Base-by-base conservation (phyloP, 2,888 invertebrate species). In the Athetis lepigone region DNA sequence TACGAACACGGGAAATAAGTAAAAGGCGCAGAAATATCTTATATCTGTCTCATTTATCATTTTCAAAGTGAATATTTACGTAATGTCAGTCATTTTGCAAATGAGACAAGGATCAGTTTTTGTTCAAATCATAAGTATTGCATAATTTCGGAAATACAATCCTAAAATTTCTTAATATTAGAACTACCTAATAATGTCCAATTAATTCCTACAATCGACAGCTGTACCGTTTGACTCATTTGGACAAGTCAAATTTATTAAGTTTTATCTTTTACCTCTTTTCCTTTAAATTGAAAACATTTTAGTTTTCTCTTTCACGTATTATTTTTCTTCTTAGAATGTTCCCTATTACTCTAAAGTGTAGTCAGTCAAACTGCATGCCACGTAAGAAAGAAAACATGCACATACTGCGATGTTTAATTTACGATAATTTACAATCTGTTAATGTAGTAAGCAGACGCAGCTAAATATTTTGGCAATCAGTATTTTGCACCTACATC, bases 31-130 rank as follows among this genome's bases (percentile, higher is more conserved):
- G 59, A 68, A 66, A 75, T 50, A 54, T 50, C 56, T 57, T 54
- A 50, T 43, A 66, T 71, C 59, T 56, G 50, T 7, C 60, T 73
- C 77, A 76, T 77, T 77, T 76, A 76, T 77, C 79, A 76, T 70
- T 54, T 61, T 51, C 61, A 58, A 55, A 59, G 63, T 63, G 52
- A 76, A 72, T 75, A 72, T 66, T 60, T 62, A 66, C 76, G 62
- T 46, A 46, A 52, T 61, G 55, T 61, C 75, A 77, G 70, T 74
- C 70, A 68, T 75, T 72, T 75, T 45, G 63, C 63, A 59, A 79
- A 75, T 50, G 55, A 57, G 51, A 59, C 61, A 56, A 52, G 45
- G 23, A 59, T 62, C 50, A 49, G 45, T 61, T 70, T 63, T 63
- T 66, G 70, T 46, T 58, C 46, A 59, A 63, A 71, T 57, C 27